Evolutionary conservation across 2,797 vertebrate species (phyloP).

Genomic region (Emydoidea blandingii): DNA sequence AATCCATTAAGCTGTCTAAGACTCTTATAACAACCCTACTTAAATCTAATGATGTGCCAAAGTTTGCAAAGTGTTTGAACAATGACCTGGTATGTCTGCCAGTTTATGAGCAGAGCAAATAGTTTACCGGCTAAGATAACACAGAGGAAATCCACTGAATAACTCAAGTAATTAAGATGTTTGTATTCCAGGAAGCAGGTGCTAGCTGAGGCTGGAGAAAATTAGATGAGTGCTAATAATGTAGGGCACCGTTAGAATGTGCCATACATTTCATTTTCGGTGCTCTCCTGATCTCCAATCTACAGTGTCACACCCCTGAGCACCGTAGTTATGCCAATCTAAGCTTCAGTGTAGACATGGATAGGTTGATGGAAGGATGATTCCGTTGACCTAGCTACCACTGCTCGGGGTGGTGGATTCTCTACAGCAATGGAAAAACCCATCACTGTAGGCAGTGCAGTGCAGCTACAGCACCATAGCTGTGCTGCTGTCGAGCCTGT

Average conservation of each 20-base stretch:
- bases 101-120: conserved; percentile 55
- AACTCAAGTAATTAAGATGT: conserved; percentile 67
- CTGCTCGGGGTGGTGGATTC: no score
- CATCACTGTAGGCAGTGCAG: no score
- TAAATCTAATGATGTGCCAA: conserved; percentile 41
- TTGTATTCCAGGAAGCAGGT: conserved; percentile 55
- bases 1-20: not conserved
- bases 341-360: not conserved
- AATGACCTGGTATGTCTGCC: conserved; percentile 50
- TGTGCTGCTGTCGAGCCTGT: no score
- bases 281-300: not conserved
- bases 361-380: no score
- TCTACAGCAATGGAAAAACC: no score
- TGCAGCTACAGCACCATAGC: no score
- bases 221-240: not conserved
- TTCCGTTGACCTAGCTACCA: no score
- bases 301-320: not conserved
- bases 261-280: not conserved
- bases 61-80: conserved; percentile 62
- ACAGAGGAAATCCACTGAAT: conserved; percentile 64
- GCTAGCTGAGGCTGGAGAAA: not conserved
- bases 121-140: conserved; percentile 62
- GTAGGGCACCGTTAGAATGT: not conserved
- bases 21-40: not conserved
- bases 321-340: no score